These are phyloP conservation scores for Motacilla alba DNA, from an alignment of 2,113 vertebrate species.

Conservation along the genomic window DNA sequence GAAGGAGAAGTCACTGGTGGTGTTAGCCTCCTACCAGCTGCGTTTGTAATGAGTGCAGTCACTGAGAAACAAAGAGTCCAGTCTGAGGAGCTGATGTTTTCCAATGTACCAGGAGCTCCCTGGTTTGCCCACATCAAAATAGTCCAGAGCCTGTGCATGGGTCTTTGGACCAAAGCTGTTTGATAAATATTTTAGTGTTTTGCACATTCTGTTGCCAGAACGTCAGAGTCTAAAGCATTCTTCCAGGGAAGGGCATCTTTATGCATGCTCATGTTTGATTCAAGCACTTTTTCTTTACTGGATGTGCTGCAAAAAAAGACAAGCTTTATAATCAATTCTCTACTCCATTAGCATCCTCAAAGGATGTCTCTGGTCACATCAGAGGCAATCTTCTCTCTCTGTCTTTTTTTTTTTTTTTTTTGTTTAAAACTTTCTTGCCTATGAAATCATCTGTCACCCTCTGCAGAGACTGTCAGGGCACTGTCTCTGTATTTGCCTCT, in stretches of 20 bases:
- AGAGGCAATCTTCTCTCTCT: neutral
- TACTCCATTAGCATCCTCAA: conserved; percentile 12
- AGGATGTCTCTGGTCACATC: conserved; percentile 17
- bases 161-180: neutral
- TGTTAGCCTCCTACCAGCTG: neutral
- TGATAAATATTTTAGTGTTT: conserved; percentile 30
- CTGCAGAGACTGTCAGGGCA: neutral
- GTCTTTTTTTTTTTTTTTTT: conserved; percentile 1
- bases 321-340: conserved; percentile 20
- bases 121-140: neutral
- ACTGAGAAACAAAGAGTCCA: neutral
- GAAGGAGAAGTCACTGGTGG: neutral
- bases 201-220: neutral
- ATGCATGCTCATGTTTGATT: conserved; percentile 44
- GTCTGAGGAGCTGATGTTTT: neutral
- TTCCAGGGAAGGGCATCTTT: conserved; percentile 6
- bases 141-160: neutral
- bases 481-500: neutral
- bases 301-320: neutral
- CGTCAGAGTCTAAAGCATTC: neutral
- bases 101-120: neutral
- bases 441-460: neutral
- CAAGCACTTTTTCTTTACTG: neutral
- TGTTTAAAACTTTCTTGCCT: neutral
- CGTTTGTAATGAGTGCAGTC: neutral